Percentiles rank a stretch among this genome's conserved stretches.
phyloP scores from a whole-genome alignment of 2,888 invertebrate species.

The Germaria angustata region DNA sequence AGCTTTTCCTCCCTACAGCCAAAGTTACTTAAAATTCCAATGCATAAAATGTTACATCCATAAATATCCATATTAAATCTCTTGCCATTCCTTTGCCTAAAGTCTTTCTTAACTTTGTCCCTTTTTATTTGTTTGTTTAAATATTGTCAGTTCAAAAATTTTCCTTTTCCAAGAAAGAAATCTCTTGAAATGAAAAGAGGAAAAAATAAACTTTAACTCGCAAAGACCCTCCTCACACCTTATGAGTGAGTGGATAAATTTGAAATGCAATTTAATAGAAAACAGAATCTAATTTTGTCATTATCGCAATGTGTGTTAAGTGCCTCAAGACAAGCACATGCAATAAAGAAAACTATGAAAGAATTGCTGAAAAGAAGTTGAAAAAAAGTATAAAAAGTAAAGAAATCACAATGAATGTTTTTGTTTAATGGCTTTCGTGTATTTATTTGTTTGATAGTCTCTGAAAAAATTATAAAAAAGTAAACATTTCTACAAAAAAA shows the following conservation, averaged over 20 bases:
- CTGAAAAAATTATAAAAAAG: background rate
- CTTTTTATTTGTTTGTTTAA: constrained; percentile 23
- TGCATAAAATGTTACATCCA: background rate
- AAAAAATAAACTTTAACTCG: constrained; percentile 8
- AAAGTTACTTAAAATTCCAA: background rate
- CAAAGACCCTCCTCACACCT: constrained; percentile 15
- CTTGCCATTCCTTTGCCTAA: background rate
- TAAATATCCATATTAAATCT: background rate
- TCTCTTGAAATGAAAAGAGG: background rate
- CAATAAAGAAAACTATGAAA: background rate
- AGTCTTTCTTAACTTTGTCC: constrained; percentile 3
- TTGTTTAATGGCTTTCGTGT: constrained; percentile 5
- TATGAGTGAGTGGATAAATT: constrained; percentile 37
- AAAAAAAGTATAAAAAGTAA: constrained; percentile 41
- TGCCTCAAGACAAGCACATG: constrained; percentile 67
- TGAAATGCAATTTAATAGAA: constrained; percentile 53
- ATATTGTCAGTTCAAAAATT: constrained; percentile 29
- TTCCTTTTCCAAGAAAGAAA: background rate
- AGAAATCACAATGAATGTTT: constrained; percentile 42
- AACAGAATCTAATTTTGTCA: constrained; percentile 77
- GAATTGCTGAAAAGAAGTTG: background rate
- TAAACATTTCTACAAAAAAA: constrained; percentile 3
- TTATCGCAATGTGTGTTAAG: constrained; percentile 78
- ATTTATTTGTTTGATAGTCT: background rate
- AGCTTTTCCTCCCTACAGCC: background rate